Conservation (phyloP, 2,888 invertebrate genomes). For the Ditylenchus weischeri region DNA sequence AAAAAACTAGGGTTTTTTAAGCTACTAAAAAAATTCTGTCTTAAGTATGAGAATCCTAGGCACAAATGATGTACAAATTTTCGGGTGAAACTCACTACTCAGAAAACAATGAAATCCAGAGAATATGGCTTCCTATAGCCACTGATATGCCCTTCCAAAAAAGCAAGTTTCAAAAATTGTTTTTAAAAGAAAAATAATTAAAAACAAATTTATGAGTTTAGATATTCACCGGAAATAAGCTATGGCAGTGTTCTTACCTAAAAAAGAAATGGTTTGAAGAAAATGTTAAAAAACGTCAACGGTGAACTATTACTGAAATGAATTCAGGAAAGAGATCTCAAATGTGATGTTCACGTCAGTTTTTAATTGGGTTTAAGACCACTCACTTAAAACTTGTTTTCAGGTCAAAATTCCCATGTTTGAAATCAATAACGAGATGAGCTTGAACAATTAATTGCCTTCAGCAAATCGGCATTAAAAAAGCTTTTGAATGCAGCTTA, state of each 20-base stretch:
- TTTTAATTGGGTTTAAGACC: not conserved
- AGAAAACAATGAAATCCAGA: not conserved
- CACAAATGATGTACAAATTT: constrained; percentile 1
- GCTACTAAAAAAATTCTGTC: not conserved
- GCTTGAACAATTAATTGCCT: not conserved
- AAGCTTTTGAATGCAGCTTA: not conserved
- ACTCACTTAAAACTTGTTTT: not conserved
- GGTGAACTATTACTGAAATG: not conserved
- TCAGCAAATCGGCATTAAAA: not conserved
- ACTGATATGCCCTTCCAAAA: not conserved
- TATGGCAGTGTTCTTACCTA: not conserved
- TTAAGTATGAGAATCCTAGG: not conserved
- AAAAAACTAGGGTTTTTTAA: not conserved
- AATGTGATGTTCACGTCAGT: not conserved
- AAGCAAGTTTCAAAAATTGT: not conserved
- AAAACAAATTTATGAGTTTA: not conserved
- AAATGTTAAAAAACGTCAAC: not conserved
- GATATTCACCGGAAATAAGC: not conserved
- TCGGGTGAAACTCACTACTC: constrained; percentile 3
- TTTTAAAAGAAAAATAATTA: too few relatives aligned
- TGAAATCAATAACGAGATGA: not conserved
- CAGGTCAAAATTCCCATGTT: not conserved
- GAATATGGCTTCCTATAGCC: not conserved
- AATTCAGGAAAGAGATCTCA: not conserved
- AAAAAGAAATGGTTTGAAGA: not conserved